Evolutionary conservation across 2,113 vertebrate genomes (phyloP).

Genomic region (Cinclus cinclus): DNA sequence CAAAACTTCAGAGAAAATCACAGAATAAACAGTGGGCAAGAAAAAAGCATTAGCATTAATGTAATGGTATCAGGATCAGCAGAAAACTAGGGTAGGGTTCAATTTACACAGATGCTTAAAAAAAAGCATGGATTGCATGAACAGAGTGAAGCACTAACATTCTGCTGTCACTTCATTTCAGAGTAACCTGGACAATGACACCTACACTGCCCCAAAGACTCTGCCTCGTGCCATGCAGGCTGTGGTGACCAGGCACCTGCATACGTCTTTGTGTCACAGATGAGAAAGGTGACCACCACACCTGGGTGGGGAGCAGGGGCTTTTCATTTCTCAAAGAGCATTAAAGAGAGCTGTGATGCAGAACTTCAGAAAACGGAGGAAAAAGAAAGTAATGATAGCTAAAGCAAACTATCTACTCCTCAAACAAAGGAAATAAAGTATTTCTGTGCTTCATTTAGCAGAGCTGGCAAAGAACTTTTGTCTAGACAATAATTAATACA

Average conservation of each 20-base stretch:
- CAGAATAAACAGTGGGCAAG: not conserved
- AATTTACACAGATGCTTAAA: not conserved
- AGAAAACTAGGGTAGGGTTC: not conserved
- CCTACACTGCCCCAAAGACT: not conserved
- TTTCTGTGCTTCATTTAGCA: not conserved
- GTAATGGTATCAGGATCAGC: not conserved
- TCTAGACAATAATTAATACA: not conserved
- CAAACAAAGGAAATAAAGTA: not conserved
- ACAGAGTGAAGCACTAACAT: not conserved
- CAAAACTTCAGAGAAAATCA: not conserved
- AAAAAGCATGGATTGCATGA: not conserved
- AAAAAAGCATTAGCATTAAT: not conserved
- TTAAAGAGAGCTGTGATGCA: not conserved
- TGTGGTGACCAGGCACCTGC: not conserved
- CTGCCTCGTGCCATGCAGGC: fast-evolving
- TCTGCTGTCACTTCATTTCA: not conserved
- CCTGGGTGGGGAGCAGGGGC: not conserved
- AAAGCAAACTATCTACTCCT: not conserved
- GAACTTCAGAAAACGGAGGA: not conserved
- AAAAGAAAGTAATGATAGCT: not conserved
- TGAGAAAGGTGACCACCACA: not conserved
- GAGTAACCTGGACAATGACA: not conserved
- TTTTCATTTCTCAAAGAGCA: not conserved
- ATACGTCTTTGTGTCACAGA: not conserved
- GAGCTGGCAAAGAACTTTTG: not conserved